Evolutionary conservation across 2,888 invertebrate species (phyloP).

Genomic region (Scelioninae gen. 1): DNA sequence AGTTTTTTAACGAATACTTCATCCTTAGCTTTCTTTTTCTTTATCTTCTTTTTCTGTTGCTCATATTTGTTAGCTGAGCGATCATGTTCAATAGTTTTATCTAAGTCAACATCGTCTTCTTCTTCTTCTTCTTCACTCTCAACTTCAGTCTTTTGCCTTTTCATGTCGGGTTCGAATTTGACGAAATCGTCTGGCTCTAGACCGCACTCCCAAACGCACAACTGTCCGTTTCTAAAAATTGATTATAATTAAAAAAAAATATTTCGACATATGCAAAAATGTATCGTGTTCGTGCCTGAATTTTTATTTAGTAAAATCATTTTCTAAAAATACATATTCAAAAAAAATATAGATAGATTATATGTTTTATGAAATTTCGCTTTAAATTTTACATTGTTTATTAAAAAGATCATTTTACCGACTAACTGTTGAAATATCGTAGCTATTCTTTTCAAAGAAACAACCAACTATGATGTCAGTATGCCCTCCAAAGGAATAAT

Average conservation of each 20-base stretch:
- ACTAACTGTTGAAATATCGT: slow-evolving; percentile 93
- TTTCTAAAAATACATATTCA: too few relatives aligned
- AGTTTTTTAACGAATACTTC: slow-evolving; percentile 81
- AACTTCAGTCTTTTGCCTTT: slow-evolving; percentile 78
- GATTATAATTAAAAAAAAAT: neutral
- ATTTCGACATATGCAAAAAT: too few relatives aligned
- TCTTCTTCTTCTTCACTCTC: slow-evolving; percentile 84
- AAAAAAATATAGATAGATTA: too few relatives aligned
- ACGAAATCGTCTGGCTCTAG: slow-evolving; percentile 89
- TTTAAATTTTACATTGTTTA: too few relatives aligned
- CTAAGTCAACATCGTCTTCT: slow-evolving; percentile 89
- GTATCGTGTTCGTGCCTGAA: too few relatives aligned
- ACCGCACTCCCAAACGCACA: slow-evolving; percentile 94
- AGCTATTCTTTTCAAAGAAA: slow-evolving; percentile 94
- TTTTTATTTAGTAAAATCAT: too few relatives aligned
- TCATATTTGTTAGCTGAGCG: slow-evolving; percentile 30
- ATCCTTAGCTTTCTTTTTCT: slow-evolving; percentile 78
- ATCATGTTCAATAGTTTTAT: slow-evolving; percentile 82
- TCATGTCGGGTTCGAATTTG: slow-evolving; percentile 85
- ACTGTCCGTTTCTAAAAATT: slow-evolving; percentile 89
- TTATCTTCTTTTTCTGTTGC: slow-evolving; percentile 14
- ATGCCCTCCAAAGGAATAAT: slow-evolving; percentile 92
- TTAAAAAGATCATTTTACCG: neutral
- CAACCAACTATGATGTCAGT: slow-evolving; percentile 93
- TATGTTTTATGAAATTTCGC: too few relatives aligned